These are phyloP conservation scores for Nineta flava DNA, from an alignment of 2,888 invertebrate genomes.

Conservation along the genomic window DNA sequence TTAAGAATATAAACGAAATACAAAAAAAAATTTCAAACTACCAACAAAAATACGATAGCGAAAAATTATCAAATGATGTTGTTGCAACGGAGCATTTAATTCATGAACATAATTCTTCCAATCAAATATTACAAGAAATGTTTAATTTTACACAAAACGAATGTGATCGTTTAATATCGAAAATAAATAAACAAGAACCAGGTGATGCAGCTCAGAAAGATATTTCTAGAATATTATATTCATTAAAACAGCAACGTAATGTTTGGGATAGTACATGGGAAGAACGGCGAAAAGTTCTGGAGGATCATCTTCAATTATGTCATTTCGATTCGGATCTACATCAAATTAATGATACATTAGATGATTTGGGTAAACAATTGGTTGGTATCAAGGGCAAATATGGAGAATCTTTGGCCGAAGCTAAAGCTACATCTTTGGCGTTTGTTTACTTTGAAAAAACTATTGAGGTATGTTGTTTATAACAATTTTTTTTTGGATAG, in stretches of 20 bases:
- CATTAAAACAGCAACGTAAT: slow-evolving; percentile 40
- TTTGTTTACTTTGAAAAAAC: slow-evolving; percentile 65
- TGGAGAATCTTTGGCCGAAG: slow-evolving; percentile 54
- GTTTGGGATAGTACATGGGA: slow-evolving; percentile 48
- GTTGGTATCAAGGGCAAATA: slow-evolving; percentile 46
- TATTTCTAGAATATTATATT: slow-evolving; percentile 45
- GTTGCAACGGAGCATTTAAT: slow-evolving; percentile 36
- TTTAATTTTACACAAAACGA: slow-evolving; percentile 49
- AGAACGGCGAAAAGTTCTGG: slow-evolving; percentile 39
- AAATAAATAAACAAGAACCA: slow-evolving; percentile 57
- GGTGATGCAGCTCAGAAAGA: slow-evolving; percentile 48
- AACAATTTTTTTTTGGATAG: not conserved
- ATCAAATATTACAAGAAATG: slow-evolving; percentile 45
- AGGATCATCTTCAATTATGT: slow-evolving; percentile 45
- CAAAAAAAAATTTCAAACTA: slow-evolving; percentile 42
- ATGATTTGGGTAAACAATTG: slow-evolving; percentile 47
- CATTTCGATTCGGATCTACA: slow-evolving; percentile 52
- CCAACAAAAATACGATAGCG: slow-evolving; percentile 29
- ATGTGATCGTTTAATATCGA: slow-evolving; percentile 47
- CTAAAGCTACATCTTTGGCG: slow-evolving; percentile 50
- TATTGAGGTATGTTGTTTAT: slow-evolving; percentile 41
- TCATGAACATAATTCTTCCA: slow-evolving; percentile 46
- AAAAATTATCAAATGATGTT: slow-evolving; percentile 28
- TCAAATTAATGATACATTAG: slow-evolving; percentile 53
- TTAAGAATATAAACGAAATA: slow-evolving; percentile 45